A percentile compares a stretch with the other conserved stretches of the same genome.
Conservation (phyloP, 1,140 invertebrate species). For the Zaprionus nigranus region DNA sequence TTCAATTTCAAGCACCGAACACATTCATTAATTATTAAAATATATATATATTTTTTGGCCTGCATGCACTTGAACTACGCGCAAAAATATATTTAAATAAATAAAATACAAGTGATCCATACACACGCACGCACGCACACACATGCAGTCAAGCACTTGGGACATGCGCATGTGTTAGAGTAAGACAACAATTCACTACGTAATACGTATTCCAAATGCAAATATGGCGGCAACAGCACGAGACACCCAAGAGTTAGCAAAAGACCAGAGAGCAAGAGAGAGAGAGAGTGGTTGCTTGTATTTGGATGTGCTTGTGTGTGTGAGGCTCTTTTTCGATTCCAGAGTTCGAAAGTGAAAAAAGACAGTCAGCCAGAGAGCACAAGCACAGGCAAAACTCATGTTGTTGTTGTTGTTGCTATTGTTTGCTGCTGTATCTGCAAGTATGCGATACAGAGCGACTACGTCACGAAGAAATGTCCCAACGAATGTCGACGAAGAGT, state of each 20-base stretch:
- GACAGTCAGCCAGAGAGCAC: conserved; percentile 38
- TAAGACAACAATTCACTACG: conserved; percentile 69
- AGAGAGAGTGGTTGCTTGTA: conserved; percentile 15
- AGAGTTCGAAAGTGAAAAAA: conserved; percentile 60
- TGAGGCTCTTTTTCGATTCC: conserved; percentile 43
- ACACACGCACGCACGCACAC: conserved; percentile 27
- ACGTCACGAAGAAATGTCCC: conserved; percentile 34
- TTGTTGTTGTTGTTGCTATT: conserved; percentile 29
- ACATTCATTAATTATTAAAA: conserved; percentile 34
- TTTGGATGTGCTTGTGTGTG: conserved; percentile 12
- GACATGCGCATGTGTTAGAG: conserved; percentile 47
- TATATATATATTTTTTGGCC: not conserved
- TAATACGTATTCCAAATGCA: conserved; percentile 74
- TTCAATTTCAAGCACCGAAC: conserved; percentile 26
- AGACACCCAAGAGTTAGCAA: conserved; percentile 42
- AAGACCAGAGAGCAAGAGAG: conserved; percentile 31
- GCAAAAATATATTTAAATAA: conserved; percentile 75
- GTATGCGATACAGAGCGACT: conserved; percentile 51
- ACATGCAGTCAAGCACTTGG: conserved; percentile 26
- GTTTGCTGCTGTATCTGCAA: conserved; percentile 70
- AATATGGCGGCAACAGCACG: conserved; percentile 76
- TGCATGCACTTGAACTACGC: conserved; percentile 67
- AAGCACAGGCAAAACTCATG: conserved; percentile 5
- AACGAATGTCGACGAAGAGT: conserved; percentile 34
- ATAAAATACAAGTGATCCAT: conserved; percentile 70